Percentiles rank a stretch among this genome's conserved stretches.
phyloP scores from a whole-genome alignment of 1,140 invertebrate genomes.

The Palaemon carinicauda region DNA sequence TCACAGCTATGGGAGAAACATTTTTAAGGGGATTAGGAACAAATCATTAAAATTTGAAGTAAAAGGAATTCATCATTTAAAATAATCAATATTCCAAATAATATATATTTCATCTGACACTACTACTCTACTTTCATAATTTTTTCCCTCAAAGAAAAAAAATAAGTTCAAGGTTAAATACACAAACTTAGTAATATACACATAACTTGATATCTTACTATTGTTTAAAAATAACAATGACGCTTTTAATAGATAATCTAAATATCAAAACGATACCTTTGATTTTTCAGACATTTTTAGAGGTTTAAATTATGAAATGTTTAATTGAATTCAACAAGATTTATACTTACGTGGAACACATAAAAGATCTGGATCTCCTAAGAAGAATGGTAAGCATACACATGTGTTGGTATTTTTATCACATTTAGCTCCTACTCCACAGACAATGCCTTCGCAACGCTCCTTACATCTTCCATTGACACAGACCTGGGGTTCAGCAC shows the following conservation, averaged over 20 bases:
- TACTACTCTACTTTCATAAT: too few species aligned
- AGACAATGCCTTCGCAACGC: slow-evolving; percentile 83
- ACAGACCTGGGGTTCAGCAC: slow-evolving; percentile 81
- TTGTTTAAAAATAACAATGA: too few species aligned
- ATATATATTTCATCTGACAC: too few species aligned
- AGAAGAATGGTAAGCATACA: slow-evolving; percentile 84
- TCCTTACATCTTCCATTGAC: slow-evolving; percentile 84
- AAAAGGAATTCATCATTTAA: neutral
- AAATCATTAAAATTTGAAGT: slow-evolving; percentile 17
- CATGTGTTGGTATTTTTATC: slow-evolving; percentile 82
- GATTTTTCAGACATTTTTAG: neutral
- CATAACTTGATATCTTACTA: too few species aligned
- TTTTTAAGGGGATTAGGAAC: neutral
- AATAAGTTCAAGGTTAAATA: too few species aligned
- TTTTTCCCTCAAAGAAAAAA: too few species aligned
- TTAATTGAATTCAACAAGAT: neutral
- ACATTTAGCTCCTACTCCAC: slow-evolving; percentile 83
- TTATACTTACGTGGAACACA: slow-evolving; percentile 87
- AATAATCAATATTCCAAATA: neutral
- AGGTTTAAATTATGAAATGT: neutral
- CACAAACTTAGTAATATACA: too few species aligned
- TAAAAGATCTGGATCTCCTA: slow-evolving; percentile 86
- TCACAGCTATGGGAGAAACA: slow-evolving; percentile 73
- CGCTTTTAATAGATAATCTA: too few species aligned
- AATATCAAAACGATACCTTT: too few species aligned